Conservation (phyloP, 2,113 vertebrate genomes). For the western clawed frog (Xenopus tropicalis) region UCB_Xtro_10.0 CM004447.2:125262001-125262500, state of each 20-base stretch:
- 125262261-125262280: slow-evolving; percentile 55
- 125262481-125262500: not conserved
- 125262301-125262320: slow-evolving; percentile 13
- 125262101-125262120: too few species aligned
- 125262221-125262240: slow-evolving; percentile 77
- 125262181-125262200: slow-evolving; percentile 62
- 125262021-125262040: too few species aligned
- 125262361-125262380: slow-evolving; percentile 64
- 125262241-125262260: slow-evolving; percentile 76
- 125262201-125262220: slow-evolving; percentile 65
- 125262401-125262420: slow-evolving; percentile 61
- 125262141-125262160: slow-evolving; percentile 58
- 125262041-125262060: too few species aligned
- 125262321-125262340: slow-evolving; percentile 1
- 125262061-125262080: too few species aligned
- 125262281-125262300: slow-evolving; percentile 45
- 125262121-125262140: not conserved
- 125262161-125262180: slow-evolving; percentile 72
- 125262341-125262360: slow-evolving; percentile 6
- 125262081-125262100: too few species aligned
- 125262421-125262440: slow-evolving; percentile 65
- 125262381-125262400: slow-evolving; percentile 44
- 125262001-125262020: too few species aligned
- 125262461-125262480: slow-evolving; percentile 7
- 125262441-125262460: slow-evolving; percentile 61